Evolutionary conservation across 2,797 vertebrate genomes (phyloP).

Genomic region (Uromys caudimaculatus): DNA sequence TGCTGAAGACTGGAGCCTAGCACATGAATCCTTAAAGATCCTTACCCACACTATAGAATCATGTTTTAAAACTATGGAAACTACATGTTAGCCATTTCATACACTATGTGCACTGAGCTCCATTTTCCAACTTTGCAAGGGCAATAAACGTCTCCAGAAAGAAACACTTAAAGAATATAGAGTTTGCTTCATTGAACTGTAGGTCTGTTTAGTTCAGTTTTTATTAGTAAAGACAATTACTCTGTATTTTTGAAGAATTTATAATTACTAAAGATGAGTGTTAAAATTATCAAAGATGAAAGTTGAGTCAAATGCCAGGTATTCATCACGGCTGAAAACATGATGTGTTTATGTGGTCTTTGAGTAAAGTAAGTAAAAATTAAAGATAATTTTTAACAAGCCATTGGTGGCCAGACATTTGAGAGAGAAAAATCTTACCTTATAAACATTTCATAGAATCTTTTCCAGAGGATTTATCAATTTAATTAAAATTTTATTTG

Average conservation of each 20-base stretch:
- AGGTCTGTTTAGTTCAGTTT: background rate
- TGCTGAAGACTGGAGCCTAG: background rate
- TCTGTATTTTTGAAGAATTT: constrained; percentile 11
- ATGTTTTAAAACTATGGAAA: background rate
- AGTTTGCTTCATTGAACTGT: background rate
- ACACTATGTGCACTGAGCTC: background rate
- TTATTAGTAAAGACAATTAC: background rate
- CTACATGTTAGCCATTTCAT: background rate
- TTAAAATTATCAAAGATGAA: background rate
- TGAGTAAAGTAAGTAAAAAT: background rate
- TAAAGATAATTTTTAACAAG: constrained; percentile 48
- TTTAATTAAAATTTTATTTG: constrained; percentile 75
- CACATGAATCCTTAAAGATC: background rate
- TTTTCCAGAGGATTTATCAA: constrained; percentile 63
- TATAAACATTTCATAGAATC: constrained; percentile 60
- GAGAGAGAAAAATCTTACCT: constrained; percentile 40
- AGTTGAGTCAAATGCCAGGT: background rate
- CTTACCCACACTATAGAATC: background rate
- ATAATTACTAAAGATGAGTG: background rate
- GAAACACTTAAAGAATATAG: background rate
- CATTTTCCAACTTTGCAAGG: background rate
- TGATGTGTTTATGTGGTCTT: constrained; percentile 1
- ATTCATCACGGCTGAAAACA: background rate
- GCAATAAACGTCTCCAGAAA: background rate
- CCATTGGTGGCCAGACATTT: constrained; percentile 41